phyloP scores from a whole-genome alignment of 1,140 invertebrate species.

The Bradynema listronoti region DNA sequence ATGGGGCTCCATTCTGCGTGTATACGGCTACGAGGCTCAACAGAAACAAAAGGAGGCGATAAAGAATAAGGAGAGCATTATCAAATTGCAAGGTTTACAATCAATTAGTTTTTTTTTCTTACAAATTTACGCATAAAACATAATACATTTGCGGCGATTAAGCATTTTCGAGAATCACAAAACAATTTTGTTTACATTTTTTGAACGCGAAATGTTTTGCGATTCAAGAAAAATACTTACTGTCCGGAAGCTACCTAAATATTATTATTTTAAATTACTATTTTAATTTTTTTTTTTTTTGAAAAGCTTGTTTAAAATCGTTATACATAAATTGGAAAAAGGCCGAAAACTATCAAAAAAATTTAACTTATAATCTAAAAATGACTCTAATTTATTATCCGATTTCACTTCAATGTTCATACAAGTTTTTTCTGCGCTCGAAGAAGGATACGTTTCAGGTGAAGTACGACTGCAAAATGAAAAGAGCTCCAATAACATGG shows the following conservation, averaged over 20 bases:
- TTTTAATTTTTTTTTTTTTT: background rate
- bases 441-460: slow-evolving; percentile 12
- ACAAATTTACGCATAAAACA: background rate
- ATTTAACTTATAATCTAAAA: background rate
- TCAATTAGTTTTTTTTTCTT: background rate
- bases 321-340: background rate
- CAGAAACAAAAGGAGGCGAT: slow-evolving; percentile 75
- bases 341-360: background rate
- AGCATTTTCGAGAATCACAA: background rate
- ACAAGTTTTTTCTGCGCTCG: background rate
- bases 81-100: slow-evolving; percentile 57
- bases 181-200: background rate
- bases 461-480: slow-evolving; percentile 8
- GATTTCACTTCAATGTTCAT: no score
- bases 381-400: background rate
- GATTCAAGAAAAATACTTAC: background rate
- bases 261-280: background rate
- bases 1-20: slow-evolving; percentile 84
- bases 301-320: background rate
- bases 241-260: background rate
- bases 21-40: slow-evolving; percentile 85
- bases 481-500: slow-evolving; percentile 52
- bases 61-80: slow-evolving; percentile 66
- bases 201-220: background rate
- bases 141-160: background rate